Evolutionary conservation across 2,797 vertebrate species (phyloP).

Genomic region (Pteropus rufus): DNA sequence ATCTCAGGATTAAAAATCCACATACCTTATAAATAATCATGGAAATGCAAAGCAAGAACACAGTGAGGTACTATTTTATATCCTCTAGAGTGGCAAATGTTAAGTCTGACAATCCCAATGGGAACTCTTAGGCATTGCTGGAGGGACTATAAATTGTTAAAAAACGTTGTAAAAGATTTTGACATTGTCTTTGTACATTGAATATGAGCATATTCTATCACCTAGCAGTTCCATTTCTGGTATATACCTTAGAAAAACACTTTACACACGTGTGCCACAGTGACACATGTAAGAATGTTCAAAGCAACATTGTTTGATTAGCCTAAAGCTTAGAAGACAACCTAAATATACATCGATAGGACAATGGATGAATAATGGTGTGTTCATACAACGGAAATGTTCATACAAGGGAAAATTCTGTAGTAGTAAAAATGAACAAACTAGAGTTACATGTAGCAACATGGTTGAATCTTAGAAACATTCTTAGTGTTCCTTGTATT

Average conservation of each 20-base stretch:
- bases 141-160: background rate
- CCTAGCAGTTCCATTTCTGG: background rate
- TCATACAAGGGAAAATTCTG: background rate
- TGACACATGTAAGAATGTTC: background rate
- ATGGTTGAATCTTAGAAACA: background rate
- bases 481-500: background rate
- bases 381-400: background rate
- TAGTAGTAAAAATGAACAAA: background rate
- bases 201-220: background rate
- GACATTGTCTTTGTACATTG: background rate
- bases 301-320: background rate
- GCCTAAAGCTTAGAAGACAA: background rate
- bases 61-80: background rate
- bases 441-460: background rate
- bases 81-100: background rate
- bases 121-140: background rate
- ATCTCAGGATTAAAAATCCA: background rate
- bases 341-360: background rate
- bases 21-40: background rate
- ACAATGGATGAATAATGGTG: background rate
- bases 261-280: background rate
- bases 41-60: background rate
- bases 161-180: conserved; percentile 1
- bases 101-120: background rate
- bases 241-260: background rate